These are phyloP conservation scores for Holothuria glaberrima DNA, from an alignment of 35 echinoderm and acorn worm genomes.

Conservation along the genomic window DNA sequence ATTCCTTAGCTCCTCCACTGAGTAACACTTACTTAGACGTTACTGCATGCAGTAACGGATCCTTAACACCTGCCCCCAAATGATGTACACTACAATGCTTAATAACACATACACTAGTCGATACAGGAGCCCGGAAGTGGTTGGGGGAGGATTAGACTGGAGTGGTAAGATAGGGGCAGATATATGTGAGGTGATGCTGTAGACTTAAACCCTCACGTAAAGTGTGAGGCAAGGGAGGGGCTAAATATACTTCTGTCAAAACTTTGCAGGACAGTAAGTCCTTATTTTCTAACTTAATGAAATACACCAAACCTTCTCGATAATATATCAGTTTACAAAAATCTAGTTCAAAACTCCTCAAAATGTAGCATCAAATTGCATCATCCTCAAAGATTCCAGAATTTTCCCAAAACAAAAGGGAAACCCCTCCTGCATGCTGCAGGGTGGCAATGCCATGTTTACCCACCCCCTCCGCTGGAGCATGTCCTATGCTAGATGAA, in stretches of 20 bases:
- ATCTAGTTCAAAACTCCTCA: background rate
- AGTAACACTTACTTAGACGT: no score
- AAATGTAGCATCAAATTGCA: background rate
- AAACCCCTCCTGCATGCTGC: background rate
- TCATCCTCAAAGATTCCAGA: background rate
- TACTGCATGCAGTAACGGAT: no score
- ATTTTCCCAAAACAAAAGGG: background rate
- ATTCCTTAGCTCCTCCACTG: no score
- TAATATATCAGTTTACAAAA: conserved; percentile 1
- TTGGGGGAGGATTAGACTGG: background rate
- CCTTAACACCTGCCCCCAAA: no score
- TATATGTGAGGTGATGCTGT: background rate
- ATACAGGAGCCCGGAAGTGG: background rate
- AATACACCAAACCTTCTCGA: no score
- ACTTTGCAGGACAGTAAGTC: background rate
- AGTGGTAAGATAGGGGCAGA: background rate
- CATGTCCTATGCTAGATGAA: background rate
- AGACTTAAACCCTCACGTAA: background rate
- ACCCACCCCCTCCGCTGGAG: background rate
- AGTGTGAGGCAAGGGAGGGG: background rate
- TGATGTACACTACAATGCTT: no score
- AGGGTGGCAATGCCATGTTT: background rate
- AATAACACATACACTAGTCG: no score
- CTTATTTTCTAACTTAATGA: background rate
- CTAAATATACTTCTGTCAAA: background rate